Base-by-base conservation (phyloP, 2,797 vertebrate species). In the Crax fasciolata region DNA sequence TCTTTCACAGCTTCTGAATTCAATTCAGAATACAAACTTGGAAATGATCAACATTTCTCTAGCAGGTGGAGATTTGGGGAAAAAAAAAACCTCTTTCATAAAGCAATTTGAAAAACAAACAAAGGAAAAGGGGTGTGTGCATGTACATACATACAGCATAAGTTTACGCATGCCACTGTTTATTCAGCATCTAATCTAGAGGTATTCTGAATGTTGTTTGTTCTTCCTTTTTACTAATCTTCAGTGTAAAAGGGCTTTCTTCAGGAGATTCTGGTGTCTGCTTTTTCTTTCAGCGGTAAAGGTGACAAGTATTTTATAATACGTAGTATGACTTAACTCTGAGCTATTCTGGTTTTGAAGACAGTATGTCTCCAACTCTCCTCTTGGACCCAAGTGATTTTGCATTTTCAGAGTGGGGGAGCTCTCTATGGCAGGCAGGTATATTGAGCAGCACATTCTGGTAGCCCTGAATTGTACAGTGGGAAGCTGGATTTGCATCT, bases 1-100 rank as follows among this genome's bases (percentile, higher is more conserved):
- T 65, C 73, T 92, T 95, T 72, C 55, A 63, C 54, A 85, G 49
- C 28, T 91, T 89, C 43, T 80, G 51, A 39, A 57, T 71, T 89
- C 49, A 62, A 15, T 92, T 89, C 66, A 43, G 68, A 89, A 92
- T 87, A 88, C 38, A 78, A 94, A 68, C 10, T 41, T 11, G 6
- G 32, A 94, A 93, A 32, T 32, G 2, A 74, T 61, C 61, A 74
- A 13, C 5, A 2, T 74, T 91, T 89, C 52, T 84, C 17, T 32
- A 54, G 28, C 13, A 58, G 44, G 70, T 16, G 17, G 76, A 79
- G 28, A 14, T 38, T 39, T 28, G 19, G 30, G 11, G 54, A 30
- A 41, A 41, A 59, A 58, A 91, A 79, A 68, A 39, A n/a, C 18
- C 19, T 52, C 43, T 55, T 55, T 35, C 12, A 32, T 76, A 62